These are phyloP conservation scores for Ormyrus nitidulus DNA, from an alignment of 2,888 invertebrate genomes.

Conservation along the genomic window DNA sequence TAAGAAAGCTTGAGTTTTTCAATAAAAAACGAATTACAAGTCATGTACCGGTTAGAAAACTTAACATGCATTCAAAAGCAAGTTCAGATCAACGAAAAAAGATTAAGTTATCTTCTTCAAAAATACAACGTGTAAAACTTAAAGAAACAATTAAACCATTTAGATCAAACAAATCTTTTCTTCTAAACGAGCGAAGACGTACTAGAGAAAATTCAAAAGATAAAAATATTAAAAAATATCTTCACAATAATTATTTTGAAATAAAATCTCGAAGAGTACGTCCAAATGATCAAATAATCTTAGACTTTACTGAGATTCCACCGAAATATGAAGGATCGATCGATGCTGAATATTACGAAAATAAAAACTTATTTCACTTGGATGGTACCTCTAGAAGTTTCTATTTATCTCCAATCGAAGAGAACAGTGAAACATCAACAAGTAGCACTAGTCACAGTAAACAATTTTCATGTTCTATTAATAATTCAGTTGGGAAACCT, in stretches of 20 bases:
- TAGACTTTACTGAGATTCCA: background rate
- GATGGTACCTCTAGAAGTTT: constrained; percentile 55
- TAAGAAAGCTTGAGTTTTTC: background rate
- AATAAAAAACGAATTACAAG: background rate
- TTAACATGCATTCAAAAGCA: background rate
- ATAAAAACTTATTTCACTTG: background rate
- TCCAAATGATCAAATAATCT: background rate
- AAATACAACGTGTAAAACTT: background rate
- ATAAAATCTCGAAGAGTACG: background rate
- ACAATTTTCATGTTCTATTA: constrained; percentile 38
- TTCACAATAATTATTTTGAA: too few relatives aligned
- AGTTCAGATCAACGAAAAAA: background rate
- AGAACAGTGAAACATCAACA: constrained; percentile 78
- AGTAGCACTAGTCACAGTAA: constrained; percentile 74
- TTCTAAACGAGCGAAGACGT: too few relatives aligned
- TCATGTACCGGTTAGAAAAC: background rate
- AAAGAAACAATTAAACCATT: background rate
- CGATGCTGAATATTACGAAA: background rate
- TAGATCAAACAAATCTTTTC: too few relatives aligned
- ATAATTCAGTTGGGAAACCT: background rate
- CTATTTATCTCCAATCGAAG: constrained; percentile 78
- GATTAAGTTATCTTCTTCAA: background rate
- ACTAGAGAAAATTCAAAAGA: too few relatives aligned
- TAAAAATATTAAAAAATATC: too few relatives aligned
- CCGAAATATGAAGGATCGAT: background rate